Evolutionary conservation across 2,797 vertebrate species (phyloP).

Genomic region (Euphonia xanthogaster): DNA sequence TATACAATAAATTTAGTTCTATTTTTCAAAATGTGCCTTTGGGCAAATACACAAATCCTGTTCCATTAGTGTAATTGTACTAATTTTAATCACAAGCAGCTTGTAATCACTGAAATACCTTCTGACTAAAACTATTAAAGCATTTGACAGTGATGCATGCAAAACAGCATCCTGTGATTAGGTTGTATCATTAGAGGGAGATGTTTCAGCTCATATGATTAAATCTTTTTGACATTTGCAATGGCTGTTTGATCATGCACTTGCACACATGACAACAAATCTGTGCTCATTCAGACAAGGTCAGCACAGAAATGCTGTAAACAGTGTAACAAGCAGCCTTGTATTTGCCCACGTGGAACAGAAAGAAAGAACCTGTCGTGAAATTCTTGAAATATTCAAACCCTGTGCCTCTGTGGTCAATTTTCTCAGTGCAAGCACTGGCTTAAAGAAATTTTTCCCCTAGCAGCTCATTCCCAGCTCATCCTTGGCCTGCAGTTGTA

Average conservation of each 20-base stretch:
- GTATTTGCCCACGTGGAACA: not conserved
- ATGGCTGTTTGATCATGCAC: not conserved
- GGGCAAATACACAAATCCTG: not conserved
- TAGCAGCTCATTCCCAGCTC: not conserved
- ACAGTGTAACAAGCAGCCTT: not conserved
- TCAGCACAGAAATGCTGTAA: not conserved
- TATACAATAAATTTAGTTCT: not conserved
- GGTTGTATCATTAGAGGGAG: not conserved
- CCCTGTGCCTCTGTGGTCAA: not conserved
- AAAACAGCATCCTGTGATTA: not conserved
- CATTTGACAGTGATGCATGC: conserved; percentile 4
- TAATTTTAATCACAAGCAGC: conserved; percentile 11
- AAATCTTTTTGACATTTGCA: not conserved
- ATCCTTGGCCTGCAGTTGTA: not conserved
- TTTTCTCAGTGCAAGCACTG: not conserved
- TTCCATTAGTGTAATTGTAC: not conserved
- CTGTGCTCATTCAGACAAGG: not conserved
- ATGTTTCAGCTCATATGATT: not conserved
- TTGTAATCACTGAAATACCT: not conserved
- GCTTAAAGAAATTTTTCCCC: not conserved
- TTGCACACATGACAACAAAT: not conserved
- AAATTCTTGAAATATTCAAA: not conserved
- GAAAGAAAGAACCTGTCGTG: not conserved
- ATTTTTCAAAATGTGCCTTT: not conserved
- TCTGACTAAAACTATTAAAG: conserved; percentile 2